A percentile compares a stretch with the other conserved stretches of the same genome.
Conservation (phyloP, 2,113 vertebrate genomes). For the Microcebus griseorufus region DNA sequence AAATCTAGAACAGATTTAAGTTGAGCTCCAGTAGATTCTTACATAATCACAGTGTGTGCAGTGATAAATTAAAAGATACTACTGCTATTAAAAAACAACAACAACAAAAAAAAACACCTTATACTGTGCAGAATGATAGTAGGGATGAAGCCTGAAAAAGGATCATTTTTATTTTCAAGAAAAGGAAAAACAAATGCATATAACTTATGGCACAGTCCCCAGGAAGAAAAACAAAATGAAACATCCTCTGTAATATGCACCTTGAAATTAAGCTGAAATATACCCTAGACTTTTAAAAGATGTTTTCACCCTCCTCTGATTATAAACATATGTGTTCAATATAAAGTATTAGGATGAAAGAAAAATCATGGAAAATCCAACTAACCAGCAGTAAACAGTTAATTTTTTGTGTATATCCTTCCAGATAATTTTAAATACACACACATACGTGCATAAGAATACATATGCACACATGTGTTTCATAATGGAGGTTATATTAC, state of each 20-base stretch:
- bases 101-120: background rate
- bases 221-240: conserved; percentile 13
- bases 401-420: background rate
- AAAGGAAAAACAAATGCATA: background rate
- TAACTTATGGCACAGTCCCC: background rate
- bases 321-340: background rate
- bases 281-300: background rate
- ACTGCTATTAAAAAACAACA: background rate
- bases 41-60: background rate
- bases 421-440: background rate
- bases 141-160: background rate
- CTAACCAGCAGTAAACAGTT: background rate
- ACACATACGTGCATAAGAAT: background rate
- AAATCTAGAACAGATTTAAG: background rate
- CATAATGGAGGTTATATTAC: background rate
- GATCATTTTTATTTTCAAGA: background rate
- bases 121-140: background rate
- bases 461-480: background rate
- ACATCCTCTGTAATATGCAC: background rate
- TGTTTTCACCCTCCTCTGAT: background rate
- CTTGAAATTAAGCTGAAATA: background rate
- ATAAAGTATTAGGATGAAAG: background rate
- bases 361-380: conserved; percentile 5
- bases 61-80: background rate
- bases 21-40: background rate